Evolutionary conservation across 92 coral and sea anemone species (phyloP).

Genomic region (Palythoa caribaeorum): DNA sequence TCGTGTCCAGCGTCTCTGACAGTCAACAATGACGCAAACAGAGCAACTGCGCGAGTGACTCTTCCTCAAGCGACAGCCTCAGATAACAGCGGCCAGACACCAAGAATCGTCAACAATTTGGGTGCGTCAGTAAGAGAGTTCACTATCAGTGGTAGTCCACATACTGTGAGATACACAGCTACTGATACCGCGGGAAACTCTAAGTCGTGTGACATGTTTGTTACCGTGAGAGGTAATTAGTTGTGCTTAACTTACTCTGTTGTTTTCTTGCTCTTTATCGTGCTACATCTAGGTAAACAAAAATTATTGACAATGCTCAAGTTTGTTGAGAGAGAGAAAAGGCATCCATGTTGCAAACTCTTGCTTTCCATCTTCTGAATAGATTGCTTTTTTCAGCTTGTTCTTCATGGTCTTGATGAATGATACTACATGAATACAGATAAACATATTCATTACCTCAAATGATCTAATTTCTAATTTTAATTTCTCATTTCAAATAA

Average conservation of each 20-base stretch:
- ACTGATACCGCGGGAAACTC: slow-evolving; percentile 84
- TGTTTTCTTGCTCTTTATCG: neutral
- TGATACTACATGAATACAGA: no score
- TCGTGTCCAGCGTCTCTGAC: slow-evolving; percentile 73
- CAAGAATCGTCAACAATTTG: slow-evolving; percentile 69
- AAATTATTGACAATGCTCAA: no score
- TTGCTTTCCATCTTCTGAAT: no score
- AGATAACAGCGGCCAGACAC: slow-evolving; percentile 89
- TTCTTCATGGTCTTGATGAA: no score
- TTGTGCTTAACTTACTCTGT: neutral
- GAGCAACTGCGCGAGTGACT: slow-evolving; percentile 66
- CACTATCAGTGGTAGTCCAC: slow-evolving; percentile 57
- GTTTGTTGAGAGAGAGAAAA: no score
- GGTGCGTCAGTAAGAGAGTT: slow-evolving; percentile 73
- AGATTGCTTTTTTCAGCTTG: no score
- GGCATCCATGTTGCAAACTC: no score
- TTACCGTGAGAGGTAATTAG: slow-evolving; percentile 81
- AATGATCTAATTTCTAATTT: no score
- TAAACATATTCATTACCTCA: no score
- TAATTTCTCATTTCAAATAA: no score
- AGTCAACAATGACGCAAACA: slow-evolving; percentile 77
- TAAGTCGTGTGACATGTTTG: slow-evolving; percentile 71
- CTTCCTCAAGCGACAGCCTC: slow-evolving; percentile 73
- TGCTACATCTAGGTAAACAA: neutral
- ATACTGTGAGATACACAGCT: slow-evolving; percentile 86